phyloP scores from a whole-genome alignment of 1,140 invertebrate species.

The Psilanteris sp. region DNA sequence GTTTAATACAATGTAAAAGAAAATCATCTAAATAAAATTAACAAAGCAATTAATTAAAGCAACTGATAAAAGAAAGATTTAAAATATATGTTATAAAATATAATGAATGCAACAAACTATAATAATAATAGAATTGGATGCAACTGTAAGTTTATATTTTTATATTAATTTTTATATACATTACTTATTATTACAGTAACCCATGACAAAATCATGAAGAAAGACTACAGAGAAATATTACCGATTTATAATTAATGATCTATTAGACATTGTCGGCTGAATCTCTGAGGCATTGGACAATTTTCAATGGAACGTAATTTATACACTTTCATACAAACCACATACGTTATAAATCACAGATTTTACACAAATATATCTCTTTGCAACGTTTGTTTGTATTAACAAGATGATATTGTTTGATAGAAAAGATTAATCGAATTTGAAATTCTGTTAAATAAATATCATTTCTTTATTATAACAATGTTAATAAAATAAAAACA shows the following conservation, averaged over 20 bases:
- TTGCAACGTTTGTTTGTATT: constrained; percentile 17
- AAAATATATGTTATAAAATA: no score
- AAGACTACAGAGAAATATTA: constrained; percentile 40
- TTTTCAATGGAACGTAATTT: constrained; percentile 32
- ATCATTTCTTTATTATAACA: no score
- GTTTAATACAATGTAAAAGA: no score
- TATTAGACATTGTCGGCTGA: constrained; percentile 40
- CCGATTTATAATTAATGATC: constrained; percentile 29
- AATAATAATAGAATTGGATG: not conserved
- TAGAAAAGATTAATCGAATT: constrained; percentile 9
- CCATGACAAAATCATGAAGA: constrained; percentile 43
- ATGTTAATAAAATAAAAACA: no score
- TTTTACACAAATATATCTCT: constrained; percentile 48
- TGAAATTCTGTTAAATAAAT: no score
- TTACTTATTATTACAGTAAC: constrained; percentile 44
- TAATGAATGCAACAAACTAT: no score
- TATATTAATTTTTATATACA: constrained; percentile 53
- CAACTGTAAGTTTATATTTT: constrained; percentile 38
- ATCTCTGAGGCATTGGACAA: constrained; percentile 24
- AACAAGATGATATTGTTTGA: constrained; percentile 15
- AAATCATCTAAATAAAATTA: no score
- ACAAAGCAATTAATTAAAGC: no score
- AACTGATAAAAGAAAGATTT: no score
- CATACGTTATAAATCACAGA: constrained; percentile 54
- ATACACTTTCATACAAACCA: constrained; percentile 46